Conservation (phyloP, 2,113 vertebrate genomes). For the Callorhinus ursinus region DNA sequence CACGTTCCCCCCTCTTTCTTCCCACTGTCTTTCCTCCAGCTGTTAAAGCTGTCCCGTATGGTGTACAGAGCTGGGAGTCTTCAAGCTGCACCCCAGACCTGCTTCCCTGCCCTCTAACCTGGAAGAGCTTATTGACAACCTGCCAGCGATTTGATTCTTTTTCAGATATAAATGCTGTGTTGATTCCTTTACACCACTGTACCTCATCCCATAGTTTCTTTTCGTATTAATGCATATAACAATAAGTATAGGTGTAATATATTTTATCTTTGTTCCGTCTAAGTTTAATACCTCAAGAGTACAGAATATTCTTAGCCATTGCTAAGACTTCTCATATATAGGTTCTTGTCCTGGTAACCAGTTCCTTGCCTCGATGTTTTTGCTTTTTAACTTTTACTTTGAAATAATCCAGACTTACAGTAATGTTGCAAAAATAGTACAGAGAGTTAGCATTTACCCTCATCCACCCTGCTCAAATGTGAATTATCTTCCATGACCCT, state of each 20-base stretch:
- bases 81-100: accelerated
- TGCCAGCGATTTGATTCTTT: neutral
- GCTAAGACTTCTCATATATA: neutral
- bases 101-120: neutral
- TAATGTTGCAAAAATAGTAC: neutral
- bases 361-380: neutral
- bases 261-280: neutral
- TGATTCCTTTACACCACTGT: neutral
- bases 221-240: neutral
- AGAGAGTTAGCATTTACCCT: neutral
- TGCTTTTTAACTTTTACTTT: neutral
- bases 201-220: neutral
- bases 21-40: neutral
- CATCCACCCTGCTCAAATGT: neutral
- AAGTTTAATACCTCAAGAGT: neutral
- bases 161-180: neutral
- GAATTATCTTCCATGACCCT: neutral
- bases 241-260: neutral
- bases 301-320: neutral
- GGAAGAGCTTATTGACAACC: neutral
- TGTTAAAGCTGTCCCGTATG: neutral
- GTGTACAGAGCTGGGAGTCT: neutral
- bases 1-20: neutral
- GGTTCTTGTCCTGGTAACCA: neutral
- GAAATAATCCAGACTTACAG: neutral